Percentiles rank a stretch among this genome's conserved stretches.
phyloP scores from a whole-genome alignment of 2,113 vertebrate genomes.

The Percopsis transmontana region DNA sequence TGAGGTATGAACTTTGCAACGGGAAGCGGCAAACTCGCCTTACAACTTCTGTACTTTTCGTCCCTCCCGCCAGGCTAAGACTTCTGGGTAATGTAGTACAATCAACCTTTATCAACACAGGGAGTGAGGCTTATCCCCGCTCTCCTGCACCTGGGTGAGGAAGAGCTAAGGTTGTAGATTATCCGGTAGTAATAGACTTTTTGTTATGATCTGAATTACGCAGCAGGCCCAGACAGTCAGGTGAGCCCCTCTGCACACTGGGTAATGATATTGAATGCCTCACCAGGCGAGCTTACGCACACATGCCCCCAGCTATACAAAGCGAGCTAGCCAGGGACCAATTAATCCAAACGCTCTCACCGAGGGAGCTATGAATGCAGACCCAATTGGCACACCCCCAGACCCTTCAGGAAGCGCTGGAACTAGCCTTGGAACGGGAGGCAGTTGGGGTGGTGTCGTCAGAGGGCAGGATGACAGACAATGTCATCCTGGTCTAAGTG shows the following conservation, averaged over 20 bases:
- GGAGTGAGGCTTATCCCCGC: too few relatives aligned
- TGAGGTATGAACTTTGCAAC: conserved; percentile 21
- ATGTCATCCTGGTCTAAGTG: neutral
- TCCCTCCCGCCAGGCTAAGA: too few relatives aligned
- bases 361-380: conserved; percentile 1
- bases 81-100: too few relatives aligned
- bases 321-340: conserved; percentile 3
- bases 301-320: conserved; percentile 9
- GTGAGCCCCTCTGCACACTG: neutral
- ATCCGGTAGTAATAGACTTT: too few relatives aligned
- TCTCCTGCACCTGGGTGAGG: too few relatives aligned
- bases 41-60: too few relatives aligned
- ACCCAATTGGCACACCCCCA: conserved; percentile 5
- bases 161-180: too few relatives aligned
- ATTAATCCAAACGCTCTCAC: conserved; percentile 6
- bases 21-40: too few relatives aligned
- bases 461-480: neutral
- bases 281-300: conserved; percentile 1
- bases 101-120: too few relatives aligned
- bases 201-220: neutral
- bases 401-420: neutral
- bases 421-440: conserved; percentile 10
- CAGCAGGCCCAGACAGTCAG: neutral
- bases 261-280: conserved; percentile 14
- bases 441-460: neutral